Evolutionary conservation across 2,888 invertebrate genomes (phyloP).

Genomic region (Halictus ligatus): DNA sequence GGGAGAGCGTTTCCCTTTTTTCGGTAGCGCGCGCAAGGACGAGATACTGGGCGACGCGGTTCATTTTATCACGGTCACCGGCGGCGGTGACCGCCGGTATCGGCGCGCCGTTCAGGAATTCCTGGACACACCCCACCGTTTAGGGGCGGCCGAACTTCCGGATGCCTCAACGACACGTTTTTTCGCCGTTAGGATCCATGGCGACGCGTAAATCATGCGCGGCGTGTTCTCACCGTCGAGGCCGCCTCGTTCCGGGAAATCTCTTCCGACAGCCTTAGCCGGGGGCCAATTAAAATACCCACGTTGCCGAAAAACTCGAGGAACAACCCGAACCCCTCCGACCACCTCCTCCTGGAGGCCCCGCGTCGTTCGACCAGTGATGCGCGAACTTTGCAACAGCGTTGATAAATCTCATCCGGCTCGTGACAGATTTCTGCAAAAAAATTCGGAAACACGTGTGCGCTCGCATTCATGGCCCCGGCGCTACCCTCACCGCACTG

Average conservation of each 20-base stretch:
- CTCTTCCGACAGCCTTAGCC: conserved; percentile 65
- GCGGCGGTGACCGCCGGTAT: conserved; percentile 37
- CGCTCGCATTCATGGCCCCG: conserved; percentile 32
- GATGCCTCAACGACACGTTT: conserved; percentile 57
- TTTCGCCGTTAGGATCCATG: conserved; percentile 15
- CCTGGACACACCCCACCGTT: conserved; percentile 62
- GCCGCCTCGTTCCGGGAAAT: conserved; percentile 60
- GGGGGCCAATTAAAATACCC: conserved; percentile 70
- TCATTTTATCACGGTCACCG: conserved; percentile 48
- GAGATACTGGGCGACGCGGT: conserved; percentile 47
- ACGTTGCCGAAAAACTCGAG: conserved; percentile 60
- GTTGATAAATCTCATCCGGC: conserved; percentile 76
- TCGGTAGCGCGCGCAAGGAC: conserved; percentile 25
- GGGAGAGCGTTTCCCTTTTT: neutral
- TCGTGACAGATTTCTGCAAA: conserved; percentile 72
- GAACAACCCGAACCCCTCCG: conserved; percentile 11
- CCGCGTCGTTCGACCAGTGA: conserved; percentile 49
- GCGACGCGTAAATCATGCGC: conserved; percentile 55
- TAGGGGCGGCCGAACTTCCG: conserved; percentile 67
- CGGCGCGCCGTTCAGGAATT: conserved; percentile 66
- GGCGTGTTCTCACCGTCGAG: conserved; percentile 13
- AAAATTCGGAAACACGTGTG: conserved; percentile 70
- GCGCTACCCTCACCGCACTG: neutral
- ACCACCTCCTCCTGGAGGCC: neutral
- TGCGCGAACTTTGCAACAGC: conserved; percentile 67